Evolutionary conservation across 2,113 vertebrate genomes (phyloP), one percentile per base, ranked within the genome.

Genomic region (Bubo scandiacus): DNA sequence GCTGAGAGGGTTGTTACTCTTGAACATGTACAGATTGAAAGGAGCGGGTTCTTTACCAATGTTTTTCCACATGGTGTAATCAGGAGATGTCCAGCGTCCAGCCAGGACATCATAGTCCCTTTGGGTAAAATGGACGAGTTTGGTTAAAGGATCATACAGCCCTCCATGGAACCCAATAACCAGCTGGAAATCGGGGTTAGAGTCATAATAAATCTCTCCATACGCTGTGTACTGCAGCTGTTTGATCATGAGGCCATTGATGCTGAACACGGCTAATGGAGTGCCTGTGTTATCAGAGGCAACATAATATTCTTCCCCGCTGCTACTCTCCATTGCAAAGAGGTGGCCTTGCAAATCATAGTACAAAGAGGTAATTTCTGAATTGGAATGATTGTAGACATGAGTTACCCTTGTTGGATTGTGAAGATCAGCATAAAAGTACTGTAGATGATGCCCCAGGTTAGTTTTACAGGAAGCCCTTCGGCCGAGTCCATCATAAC

Each of bases 241-340:
- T 96, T 99, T 99, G 97, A 99, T 99, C 99, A 99, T 99, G 91
- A 99, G 99, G 8, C 99, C 99, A 0, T 99, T 99, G 98, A 99
- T 99, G 98, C 99, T 99, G 98, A 99, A 99, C 81, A 99, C 99
- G 0, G 99, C 99, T 87, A 99, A 95, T 0, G 99, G 99, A 12
- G 99, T 99, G 77, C 99, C 99, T 0, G 99, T 99, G 98, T 99
- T 99, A 96, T 99, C 99, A 3, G 99, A 99, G 40, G 99, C 99
- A 0, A 99, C 99, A 0, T 99, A 99, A 86, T 99, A 99, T 88
- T 99, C 99, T 94, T 99, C 99, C 49, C 99, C 99, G 3, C 99
- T 99, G 98, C 99, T 99, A 92, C 99, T 99, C 97, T 99, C 99
- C 99, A 99, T 99, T 78, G 99, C 99, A 77, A 99, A 99, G 92